Percentiles rank a stretch among this genome's conserved stretches.
Evolutionary conservation across 2,113 vertebrate genomes (phyloP).

Genomic region (Stegostoma tigrinum): DNA sequence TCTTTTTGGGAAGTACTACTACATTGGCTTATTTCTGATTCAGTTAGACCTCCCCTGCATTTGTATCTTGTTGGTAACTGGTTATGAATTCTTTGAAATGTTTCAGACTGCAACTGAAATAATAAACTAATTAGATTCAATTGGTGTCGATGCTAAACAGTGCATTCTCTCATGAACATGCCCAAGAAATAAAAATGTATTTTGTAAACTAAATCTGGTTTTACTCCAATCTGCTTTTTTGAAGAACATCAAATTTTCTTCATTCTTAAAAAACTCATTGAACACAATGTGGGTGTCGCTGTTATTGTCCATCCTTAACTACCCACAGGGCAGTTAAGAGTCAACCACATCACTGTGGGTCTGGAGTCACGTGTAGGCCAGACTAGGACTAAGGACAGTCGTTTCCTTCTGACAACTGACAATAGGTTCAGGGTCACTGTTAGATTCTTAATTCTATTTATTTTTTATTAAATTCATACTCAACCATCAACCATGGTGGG

Average conservation of each 20-base stretch:
- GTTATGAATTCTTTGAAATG: not conserved
- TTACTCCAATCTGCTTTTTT: not conserved
- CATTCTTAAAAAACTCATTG: not conserved
- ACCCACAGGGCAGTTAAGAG: no score
- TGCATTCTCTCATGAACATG: not conserved
- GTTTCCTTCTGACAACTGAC: no score
- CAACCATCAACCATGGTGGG: no score
- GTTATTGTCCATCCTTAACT: no score
- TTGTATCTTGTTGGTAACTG: not conserved
- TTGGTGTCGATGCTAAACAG: not conserved
- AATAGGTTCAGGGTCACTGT: no score
- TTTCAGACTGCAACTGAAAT: not conserved
- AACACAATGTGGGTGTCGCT: no score
- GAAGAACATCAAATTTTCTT: not conserved
- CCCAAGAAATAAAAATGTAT: not conserved
- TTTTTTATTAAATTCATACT: no score
- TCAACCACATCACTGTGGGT: no score
- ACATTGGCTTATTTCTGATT: not conserved
- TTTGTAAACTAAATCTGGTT: not conserved
- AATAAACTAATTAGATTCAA: not conserved
- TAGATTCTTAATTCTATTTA: no score
- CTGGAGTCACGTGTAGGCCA: no score
- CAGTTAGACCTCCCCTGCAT: not conserved
- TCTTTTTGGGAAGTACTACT: not conserved
- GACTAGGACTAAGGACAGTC: no score